phyloP scores from a whole-genome alignment of 2,113 vertebrate genomes.

The Mustela lutreola region DNA sequence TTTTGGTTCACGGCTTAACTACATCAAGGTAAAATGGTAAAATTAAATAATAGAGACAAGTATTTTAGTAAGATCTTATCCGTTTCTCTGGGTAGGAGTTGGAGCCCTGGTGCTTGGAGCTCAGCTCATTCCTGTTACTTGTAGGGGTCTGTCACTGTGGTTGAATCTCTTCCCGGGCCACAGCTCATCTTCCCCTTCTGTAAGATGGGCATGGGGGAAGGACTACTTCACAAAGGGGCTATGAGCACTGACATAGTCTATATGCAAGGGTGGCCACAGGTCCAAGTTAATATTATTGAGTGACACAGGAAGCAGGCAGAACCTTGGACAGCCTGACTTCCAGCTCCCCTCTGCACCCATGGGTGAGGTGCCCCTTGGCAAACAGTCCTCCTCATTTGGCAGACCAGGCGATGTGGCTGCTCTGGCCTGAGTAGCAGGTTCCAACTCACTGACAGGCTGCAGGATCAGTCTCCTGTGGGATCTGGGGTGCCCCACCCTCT shows the following conservation, averaged over 20 bases:
- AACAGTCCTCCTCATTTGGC: not conserved
- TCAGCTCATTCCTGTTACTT: not conserved
- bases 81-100: not conserved
- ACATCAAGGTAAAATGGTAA: not conserved
- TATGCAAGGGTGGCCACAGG: not conserved
- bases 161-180: not conserved
- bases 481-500: not conserved
- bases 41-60: not conserved
- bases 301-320: not conserved
- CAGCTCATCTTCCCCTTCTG: not conserved
- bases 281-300: not conserved
- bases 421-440: not conserved
- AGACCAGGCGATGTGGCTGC: not conserved
- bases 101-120: not conserved
- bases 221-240: not conserved
- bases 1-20: not conserved
- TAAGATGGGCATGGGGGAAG: not conserved
- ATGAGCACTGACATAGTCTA: not conserved
- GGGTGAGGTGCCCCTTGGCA: too few species aligned
- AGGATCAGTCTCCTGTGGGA: not conserved
- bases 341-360: not conserved
- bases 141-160: not conserved
- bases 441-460: not conserved
- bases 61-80: not conserved
- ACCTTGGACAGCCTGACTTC: not conserved